These are phyloP conservation scores for Ypsolopha scabrella DNA, from an alignment of 2,888 invertebrate genomes.

Conservation along the genomic window DNA sequence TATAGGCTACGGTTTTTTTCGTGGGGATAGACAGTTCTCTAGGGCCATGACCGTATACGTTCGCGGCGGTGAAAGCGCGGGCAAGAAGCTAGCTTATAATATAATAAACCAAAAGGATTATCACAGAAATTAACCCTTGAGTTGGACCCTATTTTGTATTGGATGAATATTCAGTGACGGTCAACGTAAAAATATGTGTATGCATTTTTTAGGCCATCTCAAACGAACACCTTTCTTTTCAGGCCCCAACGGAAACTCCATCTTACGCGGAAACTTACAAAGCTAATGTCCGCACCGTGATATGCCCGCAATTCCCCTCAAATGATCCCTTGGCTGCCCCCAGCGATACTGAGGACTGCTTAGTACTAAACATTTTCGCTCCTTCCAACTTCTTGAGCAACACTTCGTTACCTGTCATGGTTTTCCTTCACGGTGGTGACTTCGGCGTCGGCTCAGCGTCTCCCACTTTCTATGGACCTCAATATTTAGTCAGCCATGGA, in stretches of 20 bases:
- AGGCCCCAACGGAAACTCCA: slow-evolving; percentile 46
- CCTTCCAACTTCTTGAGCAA: slow-evolving; percentile 28
- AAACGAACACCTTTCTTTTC: slow-evolving; percentile 9
- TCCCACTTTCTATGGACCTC: slow-evolving; percentile 50
- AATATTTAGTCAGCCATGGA: slow-evolving; percentile 50
- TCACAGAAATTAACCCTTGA: no score
- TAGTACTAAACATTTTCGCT: slow-evolving; percentile 51
- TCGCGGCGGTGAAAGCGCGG: no score
- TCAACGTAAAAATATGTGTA: no score
- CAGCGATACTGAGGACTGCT: slow-evolving; percentile 58
- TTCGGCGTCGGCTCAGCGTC: slow-evolving; percentile 57
- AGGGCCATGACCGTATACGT: no score
- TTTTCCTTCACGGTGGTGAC: slow-evolving; percentile 62
- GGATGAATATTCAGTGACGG: no score
- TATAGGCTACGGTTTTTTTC: no score
- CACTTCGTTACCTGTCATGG: slow-evolving; percentile 45
- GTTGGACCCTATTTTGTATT: no score
- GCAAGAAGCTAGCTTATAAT: no score
- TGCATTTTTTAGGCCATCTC: background rate
- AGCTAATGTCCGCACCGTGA: slow-evolving; percentile 39
- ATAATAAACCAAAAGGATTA: no score
- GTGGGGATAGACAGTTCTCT: no score
- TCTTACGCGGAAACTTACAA: slow-evolving; percentile 37
- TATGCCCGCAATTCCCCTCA: slow-evolving; percentile 51
- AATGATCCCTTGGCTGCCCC: slow-evolving; percentile 46